Conservation (phyloP, 1,140 invertebrate species). For the Antheraea pernyi region DNA sequence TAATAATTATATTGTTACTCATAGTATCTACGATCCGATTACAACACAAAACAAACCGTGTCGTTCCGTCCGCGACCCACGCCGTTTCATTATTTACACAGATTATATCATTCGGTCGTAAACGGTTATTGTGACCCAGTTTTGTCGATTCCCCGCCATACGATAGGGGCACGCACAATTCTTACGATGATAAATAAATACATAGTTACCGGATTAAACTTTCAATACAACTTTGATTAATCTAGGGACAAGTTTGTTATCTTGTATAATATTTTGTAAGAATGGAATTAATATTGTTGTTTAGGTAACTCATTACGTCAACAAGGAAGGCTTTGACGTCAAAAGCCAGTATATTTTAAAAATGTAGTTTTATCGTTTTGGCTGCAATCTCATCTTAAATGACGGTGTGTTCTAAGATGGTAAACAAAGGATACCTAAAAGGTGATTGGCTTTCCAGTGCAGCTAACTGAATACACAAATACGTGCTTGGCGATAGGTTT, state of each 20-base stretch:
- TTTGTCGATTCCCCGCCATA: conserved; percentile 21
- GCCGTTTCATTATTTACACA: conserved; percentile 44
- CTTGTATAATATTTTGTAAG: conserved; percentile 9
- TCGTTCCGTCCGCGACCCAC: conserved; percentile 20
- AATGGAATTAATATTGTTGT: background rate
- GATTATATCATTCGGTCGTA: conserved; percentile 58
- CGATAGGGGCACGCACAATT: conserved; percentile 40
- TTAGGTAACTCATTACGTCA: background rate
- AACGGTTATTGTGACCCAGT: conserved; percentile 58
- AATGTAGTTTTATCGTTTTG: too few species aligned
- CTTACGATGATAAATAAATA: background rate
- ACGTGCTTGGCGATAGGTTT: too few species aligned
- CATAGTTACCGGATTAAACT: background rate
- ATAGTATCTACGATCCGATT: too few species aligned
- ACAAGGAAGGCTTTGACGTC: too few species aligned
- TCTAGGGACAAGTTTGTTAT: conserved; percentile 12
- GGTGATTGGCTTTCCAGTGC: too few species aligned
- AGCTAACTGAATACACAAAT: too few species aligned
- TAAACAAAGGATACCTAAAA: too few species aligned
- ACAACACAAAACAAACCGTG: background rate
- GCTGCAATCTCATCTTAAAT: too few species aligned
- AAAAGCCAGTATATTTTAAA: too few species aligned
- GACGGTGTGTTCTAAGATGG: too few species aligned
- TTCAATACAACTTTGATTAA: conserved; percentile 22
- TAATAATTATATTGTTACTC: too few species aligned